phyloP scores from a whole-genome alignment of 1,140 invertebrate genomes.

The Agrypnia vestita region DNA sequence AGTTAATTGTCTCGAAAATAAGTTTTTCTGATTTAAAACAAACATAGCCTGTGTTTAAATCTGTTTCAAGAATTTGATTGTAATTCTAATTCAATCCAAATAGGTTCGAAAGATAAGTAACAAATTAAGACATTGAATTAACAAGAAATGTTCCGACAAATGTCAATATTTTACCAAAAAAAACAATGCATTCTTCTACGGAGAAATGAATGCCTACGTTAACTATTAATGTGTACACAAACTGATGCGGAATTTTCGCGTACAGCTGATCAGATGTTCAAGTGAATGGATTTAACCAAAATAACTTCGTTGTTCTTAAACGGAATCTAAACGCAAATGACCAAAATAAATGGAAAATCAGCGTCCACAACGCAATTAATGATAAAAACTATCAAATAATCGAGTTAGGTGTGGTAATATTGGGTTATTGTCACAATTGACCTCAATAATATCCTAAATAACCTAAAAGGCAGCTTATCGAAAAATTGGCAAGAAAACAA shows the following conservation, averaged over 20 bases:
- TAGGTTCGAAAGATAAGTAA: no score
- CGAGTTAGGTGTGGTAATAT: constrained; percentile 49
- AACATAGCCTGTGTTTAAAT: no score
- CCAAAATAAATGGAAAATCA: background rate
- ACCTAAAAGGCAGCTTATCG: constrained; percentile 23
- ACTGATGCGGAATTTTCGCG: constrained; percentile 17
- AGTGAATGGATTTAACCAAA: background rate
- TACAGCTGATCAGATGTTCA: constrained; percentile 45
- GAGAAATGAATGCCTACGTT: no score
- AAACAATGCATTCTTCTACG: no score
- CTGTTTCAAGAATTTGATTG: no score
- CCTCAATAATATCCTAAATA: constrained; percentile 46
- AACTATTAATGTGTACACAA: no score
- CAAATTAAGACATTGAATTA: no score
- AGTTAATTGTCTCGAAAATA: no score
- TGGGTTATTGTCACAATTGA: constrained; percentile 43
- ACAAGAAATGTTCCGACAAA: no score
- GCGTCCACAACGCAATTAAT: background rate
- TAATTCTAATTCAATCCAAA: no score
- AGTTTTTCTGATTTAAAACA: no score
- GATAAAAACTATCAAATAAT: constrained; percentile 19
- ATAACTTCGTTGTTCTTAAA: background rate
- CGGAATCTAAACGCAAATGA: background rate
- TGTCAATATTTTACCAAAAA: no score
- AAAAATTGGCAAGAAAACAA: constrained; percentile 27